Evolutionary conservation across 2,797 vertebrate species (phyloP).

Genomic region (Enteromius mattozi): DNA sequence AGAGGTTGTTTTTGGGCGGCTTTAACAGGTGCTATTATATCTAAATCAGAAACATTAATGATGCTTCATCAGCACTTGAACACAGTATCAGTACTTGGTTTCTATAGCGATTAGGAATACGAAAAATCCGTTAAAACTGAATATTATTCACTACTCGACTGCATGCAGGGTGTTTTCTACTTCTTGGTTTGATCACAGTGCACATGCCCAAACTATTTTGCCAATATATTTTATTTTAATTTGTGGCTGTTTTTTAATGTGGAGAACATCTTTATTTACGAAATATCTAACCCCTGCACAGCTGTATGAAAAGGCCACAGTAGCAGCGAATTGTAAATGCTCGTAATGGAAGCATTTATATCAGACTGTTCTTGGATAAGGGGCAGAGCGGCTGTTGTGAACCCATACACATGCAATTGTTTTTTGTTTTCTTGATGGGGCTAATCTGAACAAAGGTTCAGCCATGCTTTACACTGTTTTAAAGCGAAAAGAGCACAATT

Average conservation of each 20-base stretch:
- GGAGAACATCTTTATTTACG: slow-evolving; percentile 46
- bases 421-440: slow-evolving; percentile 1
- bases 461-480: slow-evolving; percentile 48
- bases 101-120: background rate
- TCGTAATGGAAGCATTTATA: slow-evolving; percentile 24
- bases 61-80: slow-evolving; percentile 27
- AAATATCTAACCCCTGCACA: slow-evolving; percentile 18
- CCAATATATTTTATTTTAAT: slow-evolving; percentile 26
- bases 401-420: slow-evolving; percentile 14
- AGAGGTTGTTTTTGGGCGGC: slow-evolving; percentile 8
- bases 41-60: slow-evolving; percentile 3
- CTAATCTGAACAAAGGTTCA: slow-evolving; percentile 19
- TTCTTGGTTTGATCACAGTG: slow-evolving; percentile 20
- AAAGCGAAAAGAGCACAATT: slow-evolving; percentile 47
- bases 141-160: background rate
- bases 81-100: slow-evolving; percentile 11
- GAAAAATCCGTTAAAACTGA: background rate
- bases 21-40: slow-evolving; percentile 31
- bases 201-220: slow-evolving; percentile 26
- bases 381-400: slow-evolving; percentile 38
- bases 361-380: slow-evolving; percentile 25
- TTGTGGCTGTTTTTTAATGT: slow-evolving; percentile 23
- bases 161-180: slow-evolving; percentile 5
- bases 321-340: slow-evolving; percentile 33
- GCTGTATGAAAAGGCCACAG: background rate